Base-by-base conservation (phyloP, 1,140 invertebrate genomes). In the Maconellicoccus hirsutus region DNA sequence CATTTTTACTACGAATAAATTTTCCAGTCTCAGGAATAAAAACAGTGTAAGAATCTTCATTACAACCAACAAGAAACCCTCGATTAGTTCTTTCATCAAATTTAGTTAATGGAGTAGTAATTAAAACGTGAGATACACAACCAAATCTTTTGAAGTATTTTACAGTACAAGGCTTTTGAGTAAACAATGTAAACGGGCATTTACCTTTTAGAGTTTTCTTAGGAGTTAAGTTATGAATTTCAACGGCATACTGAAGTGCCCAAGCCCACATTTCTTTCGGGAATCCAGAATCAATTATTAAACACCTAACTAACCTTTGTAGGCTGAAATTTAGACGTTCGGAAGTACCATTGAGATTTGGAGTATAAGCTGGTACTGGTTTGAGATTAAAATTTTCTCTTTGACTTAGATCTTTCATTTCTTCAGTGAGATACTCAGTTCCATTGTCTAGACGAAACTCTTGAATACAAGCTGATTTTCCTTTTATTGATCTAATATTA, bases 241-340 rank as follows among this genome's bases (percentile, higher is more conserved):
- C 52, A 3, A 61, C 69, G 23, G 72, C 59, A 25, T 42, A 59
- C 71, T 14, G 6, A 25, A 73, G n/a, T 7, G 71, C 72, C 19
- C 39, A 71, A n/a, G 23, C 72, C 72, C 71, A 71, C 72, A 71
- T 59, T 12, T 70, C 19, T 39, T 72, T 59, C 59, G 27, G 39
- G 19, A 72, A 72, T 22, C 25, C 38, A 71, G 70, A 72, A 23
- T 33, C 42, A 2, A 70, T 70, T 3, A 70, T 70, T 33, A 70
- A 33, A 25, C 25, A 33, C 59, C 59, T 23, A 61, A 27, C 22
- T 21, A 59, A 29, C 21, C 52, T 59, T 59, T 59, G 52, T 4
- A 59, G 21, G n/a, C 52, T 59, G 6, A 59, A 22, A 22, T 59
- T 59, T 22, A 59, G n/a, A 42, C 39, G 39, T 42, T 42, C 39